Evolutionary conservation across 2,797 vertebrate genomes (phyloP).

Genomic region (Dromococcyx pavoninus): DNA sequence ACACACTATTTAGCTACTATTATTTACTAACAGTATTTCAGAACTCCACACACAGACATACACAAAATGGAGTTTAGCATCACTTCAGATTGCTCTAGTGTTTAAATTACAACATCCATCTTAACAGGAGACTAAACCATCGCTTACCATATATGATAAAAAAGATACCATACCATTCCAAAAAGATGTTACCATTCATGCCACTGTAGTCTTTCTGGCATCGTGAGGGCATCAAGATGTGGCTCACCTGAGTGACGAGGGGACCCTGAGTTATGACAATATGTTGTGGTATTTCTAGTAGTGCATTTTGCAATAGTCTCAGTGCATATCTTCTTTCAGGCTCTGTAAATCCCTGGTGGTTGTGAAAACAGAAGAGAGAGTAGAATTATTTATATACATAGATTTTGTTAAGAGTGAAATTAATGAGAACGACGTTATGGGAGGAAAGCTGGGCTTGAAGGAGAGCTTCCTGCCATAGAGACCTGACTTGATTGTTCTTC

Average conservation of each 20-base stretch:
- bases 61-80: neutral
- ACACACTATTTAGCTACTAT: neutral
- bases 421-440: neutral
- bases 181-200: neutral
- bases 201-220: neutral
- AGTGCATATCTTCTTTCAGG: neutral
- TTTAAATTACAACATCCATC: neutral
- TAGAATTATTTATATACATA: neutral
- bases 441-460: neutral
- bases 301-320: neutral
- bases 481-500: neutral
- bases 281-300: neutral
- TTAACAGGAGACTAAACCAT: neutral
- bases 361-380: neutral
- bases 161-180: neutral
- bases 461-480: neutral
- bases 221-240: fast-evolving
- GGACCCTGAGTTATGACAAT: neutral
- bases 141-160: neutral
- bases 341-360: neutral
- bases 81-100: neutral
- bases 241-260: neutral
- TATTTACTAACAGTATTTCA: neutral
- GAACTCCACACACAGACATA: neutral
- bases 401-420: neutral